These are phyloP conservation scores for Himalopsyche phryganea DNA, from an alignment of 1,140 invertebrate species.

Conservation along the genomic window DNA sequence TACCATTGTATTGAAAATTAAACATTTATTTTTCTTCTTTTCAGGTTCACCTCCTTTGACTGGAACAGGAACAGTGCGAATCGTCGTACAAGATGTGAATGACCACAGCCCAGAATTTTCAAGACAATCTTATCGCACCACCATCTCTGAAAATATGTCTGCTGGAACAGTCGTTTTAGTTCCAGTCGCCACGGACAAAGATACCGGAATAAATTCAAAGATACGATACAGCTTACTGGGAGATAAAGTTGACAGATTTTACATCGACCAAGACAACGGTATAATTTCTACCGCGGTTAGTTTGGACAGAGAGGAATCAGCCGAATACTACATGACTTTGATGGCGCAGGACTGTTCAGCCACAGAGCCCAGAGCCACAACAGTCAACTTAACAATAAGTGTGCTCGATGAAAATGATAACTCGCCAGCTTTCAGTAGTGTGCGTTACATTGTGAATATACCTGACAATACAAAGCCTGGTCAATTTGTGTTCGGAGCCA, in stretches of 20 bases:
- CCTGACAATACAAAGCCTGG: conserved; percentile 72
- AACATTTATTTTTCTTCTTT: conserved; percentile 36
- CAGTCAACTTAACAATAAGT: conserved; percentile 76
- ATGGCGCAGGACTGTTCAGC: conserved; percentile 84
- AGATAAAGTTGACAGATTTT: conserved; percentile 74
- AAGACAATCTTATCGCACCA: conserved; percentile 71
- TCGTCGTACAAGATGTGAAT: conserved; percentile 90
- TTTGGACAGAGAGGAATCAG: conserved; percentile 76
- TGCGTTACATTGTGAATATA: conserved; percentile 71
- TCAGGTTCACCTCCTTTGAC: conserved; percentile 85
- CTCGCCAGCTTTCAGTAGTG: conserved; percentile 70
- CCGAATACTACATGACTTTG: conserved; percentile 74
- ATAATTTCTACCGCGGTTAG: conserved; percentile 66
- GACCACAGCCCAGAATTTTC: conserved; percentile 86
- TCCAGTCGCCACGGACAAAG: conserved; percentile 73
- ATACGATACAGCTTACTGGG: conserved; percentile 78
- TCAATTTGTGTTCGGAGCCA: conserved; percentile 84
- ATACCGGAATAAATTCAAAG: conserved; percentile 79
- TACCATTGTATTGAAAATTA: too few species aligned
- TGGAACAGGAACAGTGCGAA: conserved; percentile 79
- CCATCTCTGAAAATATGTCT: conserved; percentile 73
- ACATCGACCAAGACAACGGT: conserved; percentile 70
- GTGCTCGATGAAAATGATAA: conserved; percentile 87
- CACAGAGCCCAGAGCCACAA: conserved; percentile 72
- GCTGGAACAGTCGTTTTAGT: conserved; percentile 68